Evolutionary conservation across 2,797 vertebrate genomes (phyloP), one percentile per base, ranked within the genome.

Genomic region (Sebastolobus altivelis): DNA sequence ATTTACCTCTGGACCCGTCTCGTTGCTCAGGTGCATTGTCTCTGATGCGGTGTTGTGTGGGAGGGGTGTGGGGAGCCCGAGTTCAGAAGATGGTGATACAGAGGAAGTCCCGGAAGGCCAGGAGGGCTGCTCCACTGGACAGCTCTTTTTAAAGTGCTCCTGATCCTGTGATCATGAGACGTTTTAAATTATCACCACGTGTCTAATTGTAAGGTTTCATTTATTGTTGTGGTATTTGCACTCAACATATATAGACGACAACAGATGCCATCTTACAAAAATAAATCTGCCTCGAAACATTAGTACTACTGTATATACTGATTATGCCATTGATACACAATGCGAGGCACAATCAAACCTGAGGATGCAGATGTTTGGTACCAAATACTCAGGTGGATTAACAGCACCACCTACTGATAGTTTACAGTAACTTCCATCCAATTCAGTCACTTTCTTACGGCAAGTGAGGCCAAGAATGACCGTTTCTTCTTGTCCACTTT

Each of bases 71-170:
- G 20, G 6, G 59, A 46, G n/a, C 25, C n/a, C 16, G 2, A 27
- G 40, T 6, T 65, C 38, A 10, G 29, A 68, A 3, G 71, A 5
- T 5, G 62, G 54, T 3, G 71, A 0, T 18, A 31, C 62, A 59
- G 49, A 59, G 40, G 58, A 25, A 29, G 40, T 27, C 13, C 40
- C 31, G 35, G 61, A 61, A n/a, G 67, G 25, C 72, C 72, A 70
- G 20, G 77, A 43, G 43, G 65, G 31, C 43, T 38, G 43, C 16
- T 56, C 54, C 0, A 20, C 63, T 52, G 35, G 22, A 66, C 79
- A 65, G n/a, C 49, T 70, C 38, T 77, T 59, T 33, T 65, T 60
- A 46, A 49, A 35, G 14, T 66, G 66, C 71, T 81, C 49, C n/a
- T 68, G 56, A 58, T 22, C 27, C 84, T 86, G 65, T 9, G 11